Evolutionary conservation across 2,888 invertebrate genomes (phyloP), one percentile per base, ranked within the genome.

Genomic region (Argyresthia albistria): DNA sequence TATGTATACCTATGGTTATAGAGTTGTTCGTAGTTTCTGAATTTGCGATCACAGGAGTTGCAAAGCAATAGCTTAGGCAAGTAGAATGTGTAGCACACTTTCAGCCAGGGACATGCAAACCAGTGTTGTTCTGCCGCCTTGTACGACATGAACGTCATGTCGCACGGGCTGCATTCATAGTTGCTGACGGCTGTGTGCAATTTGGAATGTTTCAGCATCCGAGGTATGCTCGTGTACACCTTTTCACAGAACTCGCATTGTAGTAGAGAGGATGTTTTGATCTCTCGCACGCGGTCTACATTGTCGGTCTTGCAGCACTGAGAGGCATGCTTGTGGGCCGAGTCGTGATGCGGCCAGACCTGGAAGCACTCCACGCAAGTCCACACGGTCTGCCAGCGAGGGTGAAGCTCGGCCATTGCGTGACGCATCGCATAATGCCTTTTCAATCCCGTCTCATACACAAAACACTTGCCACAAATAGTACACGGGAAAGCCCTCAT

Each of bases 151-250:
- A 88, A 88, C 43, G 67, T 58, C 47, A 73, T 65, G 54, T 69
- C 67, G 57, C 88, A 88, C 57, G 89, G 88, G 54, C 83, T 83
- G 66, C 93, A 93, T 65, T 90, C 89, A 71, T 92, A 92, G 65
- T 91, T 91, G 66, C 88, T 90, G 59, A 89, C 88, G n/a, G 90
- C 90, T 1, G 89, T 90, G 73, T 93, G 93, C 42, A 64, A 62
- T 62, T 80, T 84, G 1, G 74, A 70, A 63, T 88, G 88, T 54
- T 74, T 70, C 45, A 87, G 58, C 35, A 88, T 58, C 65, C 80
- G 71, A 10, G 84, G 82, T 51, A 88, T 82, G 62, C 80, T 81
- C 25, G 86, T 84, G 57, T 74, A 88, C 10, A 86, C 80, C 64
- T 82, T 87, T 58, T 88, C 87, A 59, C 82, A 82, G 59, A 84